Evolutionary conservation across 2,113 vertebrate genomes (phyloP).

Genomic region (Speoplatyrhinus poulsoni): DNA sequence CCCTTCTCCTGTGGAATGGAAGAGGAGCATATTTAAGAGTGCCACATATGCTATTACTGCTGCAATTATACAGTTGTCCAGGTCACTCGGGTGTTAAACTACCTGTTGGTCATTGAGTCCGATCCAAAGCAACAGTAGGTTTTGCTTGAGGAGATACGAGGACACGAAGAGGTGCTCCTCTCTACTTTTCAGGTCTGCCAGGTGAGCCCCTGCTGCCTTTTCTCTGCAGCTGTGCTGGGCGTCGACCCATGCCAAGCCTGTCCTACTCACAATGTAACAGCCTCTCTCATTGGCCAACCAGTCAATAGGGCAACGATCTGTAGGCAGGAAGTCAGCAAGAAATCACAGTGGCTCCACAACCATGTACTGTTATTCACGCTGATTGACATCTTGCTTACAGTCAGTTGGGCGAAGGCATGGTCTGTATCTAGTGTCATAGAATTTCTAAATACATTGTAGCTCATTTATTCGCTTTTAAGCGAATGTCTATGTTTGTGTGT

Average conservation of each 20-base stretch:
- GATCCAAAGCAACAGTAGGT: conserved; percentile 82
- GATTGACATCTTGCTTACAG: neutral
- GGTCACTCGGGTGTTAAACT: neutral
- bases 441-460: too few species aligned
- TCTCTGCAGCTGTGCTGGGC: conserved; percentile 71
- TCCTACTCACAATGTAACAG: conserved; percentile 76
- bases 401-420: neutral
- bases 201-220: conserved; percentile 67
- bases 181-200: conserved; percentile 77
- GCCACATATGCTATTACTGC: too few species aligned
- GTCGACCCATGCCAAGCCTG: conserved; percentile 72
- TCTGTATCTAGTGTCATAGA: too few species aligned
- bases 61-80: neutral
- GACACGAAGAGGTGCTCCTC: conserved; percentile 77
- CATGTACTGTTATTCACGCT: neutral
- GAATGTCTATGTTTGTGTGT: neutral
- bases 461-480: too few species aligned
- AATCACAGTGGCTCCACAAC: neutral
- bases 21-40: conserved; percentile 3
- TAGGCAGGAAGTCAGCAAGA: conserved; percentile 13
- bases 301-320: conserved; percentile 79
- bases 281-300: conserved; percentile 81
- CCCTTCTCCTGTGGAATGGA: conserved; percentile 78
- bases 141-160: conserved; percentile 71
- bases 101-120: conserved; percentile 84